Evolutionary conservation across 1,140 invertebrate genomes (phyloP), one percentile per base, ranked within the genome.

Genomic region (Drosophila watanabei): DNA sequence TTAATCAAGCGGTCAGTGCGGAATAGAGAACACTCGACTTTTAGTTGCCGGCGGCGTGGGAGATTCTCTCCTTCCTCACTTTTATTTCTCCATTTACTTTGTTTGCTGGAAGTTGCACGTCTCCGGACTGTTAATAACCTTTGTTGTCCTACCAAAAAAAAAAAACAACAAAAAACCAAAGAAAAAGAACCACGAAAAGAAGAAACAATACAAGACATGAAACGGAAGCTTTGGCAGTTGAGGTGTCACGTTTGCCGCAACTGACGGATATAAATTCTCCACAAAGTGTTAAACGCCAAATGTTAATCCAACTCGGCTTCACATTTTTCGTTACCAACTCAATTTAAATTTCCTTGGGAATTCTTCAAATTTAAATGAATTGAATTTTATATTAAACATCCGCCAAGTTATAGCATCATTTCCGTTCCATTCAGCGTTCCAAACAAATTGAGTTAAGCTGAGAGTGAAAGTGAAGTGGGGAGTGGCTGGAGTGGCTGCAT

Each of bases 1-100:
- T 90, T 90, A 90, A 90, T 90, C 86, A 90, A 90, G 86, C 86
- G 86, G 86, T 91, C 86, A 90, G 87, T 82, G 79, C 78, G 79
- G 82, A 86, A 89, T 88, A 80, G 65, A 82, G 80, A 80, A 87
- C 79, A 82, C 85, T 82, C 82, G 75, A 84, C 76, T 84, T 84
- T 77, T 68, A 77, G 77, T 84, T 82, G 79, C 79, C 79, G 52
- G 45, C 61, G 75, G 63, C 73, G 75, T 82, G 66, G 79, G 60
- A 79, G 71, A 72, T 80, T 80, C 69, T 20, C 37, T 62, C 24
- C 33, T 33, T 35, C 30, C 24, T 48, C 59, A 49, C 64, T 46
- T 64, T 54, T 72, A 68, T 79, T 71, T 79, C 63, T 62, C 56
- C 52, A 48, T 77, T 84, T 85, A 75, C 72, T 75, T 85, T 70